Conservation (phyloP, 2,888 invertebrate genomes). For the Dicranocentrus wangi region DNA sequence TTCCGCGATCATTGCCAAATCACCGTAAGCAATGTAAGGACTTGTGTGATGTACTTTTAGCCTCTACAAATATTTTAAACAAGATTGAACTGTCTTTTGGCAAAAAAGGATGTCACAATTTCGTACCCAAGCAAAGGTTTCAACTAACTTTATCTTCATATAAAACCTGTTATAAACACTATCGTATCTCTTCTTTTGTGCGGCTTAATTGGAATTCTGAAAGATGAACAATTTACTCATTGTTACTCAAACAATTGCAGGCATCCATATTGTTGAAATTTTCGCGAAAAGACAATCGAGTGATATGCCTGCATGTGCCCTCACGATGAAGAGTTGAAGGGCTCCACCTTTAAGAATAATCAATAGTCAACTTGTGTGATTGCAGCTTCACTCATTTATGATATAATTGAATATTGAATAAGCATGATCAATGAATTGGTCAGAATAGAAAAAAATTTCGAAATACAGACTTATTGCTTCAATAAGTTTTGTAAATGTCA, state of each 20-base stretch:
- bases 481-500: background rate
- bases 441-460: background rate
- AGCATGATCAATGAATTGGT: background rate
- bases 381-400: background rate
- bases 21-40: too few relatives aligned
- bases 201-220: constrained; percentile 24
- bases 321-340: background rate
- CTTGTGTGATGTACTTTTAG: too few relatives aligned
- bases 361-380: background rate
- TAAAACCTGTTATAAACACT: background rate
- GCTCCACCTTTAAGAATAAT: background rate
- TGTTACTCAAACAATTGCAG: background rate
- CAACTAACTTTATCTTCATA: too few relatives aligned
- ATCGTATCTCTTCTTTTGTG: background rate
- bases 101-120: too few relatives aligned
- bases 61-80: too few relatives aligned
- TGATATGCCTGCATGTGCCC: background rate
- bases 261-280: background rate
- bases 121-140: too few relatives aligned
- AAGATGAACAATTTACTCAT: background rate
- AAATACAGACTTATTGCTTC: background rate
- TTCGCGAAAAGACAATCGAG: background rate
- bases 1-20: too few relatives aligned
- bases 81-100: too few relatives aligned
- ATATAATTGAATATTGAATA: too few relatives aligned